Evolutionary conservation across 2,113 vertebrate genomes (phyloP), one percentile per base, ranked within the genome.

Genomic region (Actinemys pallida): DNA sequence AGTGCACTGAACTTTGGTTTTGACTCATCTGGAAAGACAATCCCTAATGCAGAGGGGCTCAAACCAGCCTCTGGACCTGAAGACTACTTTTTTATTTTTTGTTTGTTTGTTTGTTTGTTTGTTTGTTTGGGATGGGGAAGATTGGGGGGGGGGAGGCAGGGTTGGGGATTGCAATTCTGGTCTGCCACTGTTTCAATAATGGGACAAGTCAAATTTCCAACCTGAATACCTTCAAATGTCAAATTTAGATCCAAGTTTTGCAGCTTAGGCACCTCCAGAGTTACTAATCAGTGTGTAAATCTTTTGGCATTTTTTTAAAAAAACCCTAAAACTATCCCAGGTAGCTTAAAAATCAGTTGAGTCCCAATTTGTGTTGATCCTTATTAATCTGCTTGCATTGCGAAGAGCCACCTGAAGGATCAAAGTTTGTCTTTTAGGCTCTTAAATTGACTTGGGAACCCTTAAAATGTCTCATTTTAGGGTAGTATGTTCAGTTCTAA

Each of bases 391-490:
- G 31, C 35, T 69, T 49, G 65, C 62, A 97, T 86, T 56, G 52
- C 39, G 81, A 84, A 1, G 4, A 69, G 86, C 85, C 95, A 96
- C 94, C 92, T 97, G 95, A 94, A 79, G 93, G 94, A 96, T 93
- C 87, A 96, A 97, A 97, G 90, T 54, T 31, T 85, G 69, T 97
- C 90, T 82, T 94, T 72, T 80, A 59, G 89, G 89, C 42, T 87
- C 92, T 93, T 92, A 93, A 92, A 91, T 59, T 88, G 82, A 88
- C 90, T 94, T 49, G 9, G 93, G 96, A 97, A 95, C 93, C 88
- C 92, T 94, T 97, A 95, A 97, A 97, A 93, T 93, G 92, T 92
- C 96, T 96, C 93, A 87, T 94, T 97, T 97, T 96, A 96, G 92
- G 87, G 56, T 25, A 27, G 50, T 20, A 62, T 16, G 31, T 29